phyloP scores from a whole-genome alignment of 2,888 invertebrate genomes.

The Lottia scabra region DNA sequence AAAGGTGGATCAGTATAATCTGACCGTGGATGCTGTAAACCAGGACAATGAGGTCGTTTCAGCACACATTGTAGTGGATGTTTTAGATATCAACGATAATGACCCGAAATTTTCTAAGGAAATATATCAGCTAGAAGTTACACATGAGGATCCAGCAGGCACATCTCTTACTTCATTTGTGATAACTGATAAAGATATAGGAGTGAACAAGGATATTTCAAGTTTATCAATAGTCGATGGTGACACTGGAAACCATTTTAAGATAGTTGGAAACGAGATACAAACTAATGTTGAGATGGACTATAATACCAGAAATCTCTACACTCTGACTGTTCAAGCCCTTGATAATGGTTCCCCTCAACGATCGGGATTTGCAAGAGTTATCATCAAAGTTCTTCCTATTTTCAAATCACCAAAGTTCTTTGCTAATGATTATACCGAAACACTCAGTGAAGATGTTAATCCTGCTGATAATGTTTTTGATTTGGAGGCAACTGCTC shows the following conservation, averaged over 20 bases:
- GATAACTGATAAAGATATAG: constrained; percentile 86
- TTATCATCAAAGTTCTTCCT: constrained; percentile 40
- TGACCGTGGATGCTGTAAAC: constrained; percentile 35
- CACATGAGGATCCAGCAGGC: constrained; percentile 88
- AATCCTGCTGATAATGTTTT: constrained; percentile 31
- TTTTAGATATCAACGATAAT: constrained; percentile 87
- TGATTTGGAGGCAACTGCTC: constrained; percentile 42
- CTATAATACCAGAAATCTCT: constrained; percentile 36
- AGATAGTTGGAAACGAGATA: constrained; percentile 27
- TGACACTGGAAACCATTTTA: constrained; percentile 39
- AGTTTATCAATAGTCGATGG: constrained; percentile 75
- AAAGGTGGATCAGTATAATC: constrained; percentile 58
- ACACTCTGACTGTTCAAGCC: constrained; percentile 37
- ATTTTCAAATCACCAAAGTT: constrained; percentile 35
- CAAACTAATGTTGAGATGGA: constrained; percentile 32
- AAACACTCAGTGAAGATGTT: constrained; percentile 35
- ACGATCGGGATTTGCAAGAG: constrained; percentile 30
- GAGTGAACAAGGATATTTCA: constrained; percentile 81
- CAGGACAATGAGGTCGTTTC: constrained; percentile 73
- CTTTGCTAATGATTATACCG: constrained; percentile 11
- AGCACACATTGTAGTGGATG: constrained; percentile 83
- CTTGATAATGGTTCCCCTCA: constrained; percentile 36
- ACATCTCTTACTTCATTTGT: constrained; percentile 85
- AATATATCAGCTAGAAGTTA: constrained; percentile 77
- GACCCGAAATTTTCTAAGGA: constrained; percentile 80